These are phyloP conservation scores for Hedya salicella DNA, from an alignment of 2,888 invertebrate genomes.

Conservation along the genomic window DNA sequence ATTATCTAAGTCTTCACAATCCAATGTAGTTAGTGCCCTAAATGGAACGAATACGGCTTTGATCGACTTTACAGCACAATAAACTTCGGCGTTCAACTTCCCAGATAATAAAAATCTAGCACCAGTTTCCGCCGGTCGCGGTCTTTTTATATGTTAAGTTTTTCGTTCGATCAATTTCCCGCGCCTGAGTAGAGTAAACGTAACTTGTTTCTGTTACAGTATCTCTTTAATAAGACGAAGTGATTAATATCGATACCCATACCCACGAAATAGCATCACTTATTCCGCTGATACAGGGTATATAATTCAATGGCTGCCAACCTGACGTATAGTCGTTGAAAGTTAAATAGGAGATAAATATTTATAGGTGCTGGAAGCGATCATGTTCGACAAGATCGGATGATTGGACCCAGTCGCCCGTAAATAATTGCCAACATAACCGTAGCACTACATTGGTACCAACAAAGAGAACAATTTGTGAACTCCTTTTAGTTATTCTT, in stretches of 20 bases:
- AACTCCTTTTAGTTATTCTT: constrained; percentile 3
- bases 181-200: not conserved
- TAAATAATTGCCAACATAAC: constrained; percentile 50
- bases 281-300: constrained; percentile 4
- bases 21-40: not conserved
- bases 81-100: constrained; percentile 26
- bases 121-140: not conserved
- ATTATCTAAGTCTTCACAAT: not conserved
- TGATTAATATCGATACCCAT: constrained; percentile 6
- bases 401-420: constrained; percentile 56
- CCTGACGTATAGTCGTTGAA: constrained; percentile 27
- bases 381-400: constrained; percentile 45
- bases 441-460: constrained; percentile 37
- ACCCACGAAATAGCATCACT: not conserved
- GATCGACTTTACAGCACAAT: constrained; percentile 18
- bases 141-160: constrained; percentile 19
- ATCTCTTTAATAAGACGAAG: constrained; percentile 18
- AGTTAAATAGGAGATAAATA: constrained; percentile 47
- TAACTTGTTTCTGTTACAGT: constrained; percentile 7
- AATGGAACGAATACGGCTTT: constrained; percentile 7
- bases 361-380: constrained; percentile 43
- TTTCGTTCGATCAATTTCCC: constrained; percentile 29
- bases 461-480: constrained; percentile 20
- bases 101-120: constrained; percentile 27
- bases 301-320: constrained; percentile 27